Conservation (phyloP, 2,797 vertebrate genomes). For the Sebastes diaconus region DNA sequence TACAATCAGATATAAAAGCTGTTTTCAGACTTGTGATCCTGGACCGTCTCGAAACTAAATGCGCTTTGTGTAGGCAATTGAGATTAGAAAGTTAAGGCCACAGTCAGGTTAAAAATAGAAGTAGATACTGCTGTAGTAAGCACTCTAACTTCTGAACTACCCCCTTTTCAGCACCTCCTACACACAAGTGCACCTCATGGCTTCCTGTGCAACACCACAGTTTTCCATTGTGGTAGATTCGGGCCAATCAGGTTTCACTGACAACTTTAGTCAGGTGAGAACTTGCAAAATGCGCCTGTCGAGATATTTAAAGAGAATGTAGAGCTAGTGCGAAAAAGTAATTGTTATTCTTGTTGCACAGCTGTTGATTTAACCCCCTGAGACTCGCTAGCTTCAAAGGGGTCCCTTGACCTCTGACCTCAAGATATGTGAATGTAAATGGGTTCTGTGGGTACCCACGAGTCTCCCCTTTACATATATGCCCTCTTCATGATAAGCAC, state of each 20-base stretch:
- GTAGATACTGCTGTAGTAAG: constrained; percentile 62
- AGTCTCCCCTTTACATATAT: too few relatives aligned
- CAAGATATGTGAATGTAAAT: too few relatives aligned
- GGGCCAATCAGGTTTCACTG: constrained; percentile 29
- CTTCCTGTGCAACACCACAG: constrained; percentile 80
- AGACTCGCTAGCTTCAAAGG: too few relatives aligned
- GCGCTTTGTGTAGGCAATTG: constrained; percentile 27
- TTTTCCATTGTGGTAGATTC: constrained; percentile 76
- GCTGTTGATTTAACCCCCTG: neutral
- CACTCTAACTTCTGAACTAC: constrained; percentile 72
- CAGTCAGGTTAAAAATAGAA: constrained; percentile 76
- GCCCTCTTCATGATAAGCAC: too few relatives aligned
- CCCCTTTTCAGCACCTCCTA: constrained; percentile 69
- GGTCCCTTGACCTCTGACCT: too few relatives aligned
- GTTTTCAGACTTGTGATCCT: constrained; percentile 10
- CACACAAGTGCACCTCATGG: constrained; percentile 64
- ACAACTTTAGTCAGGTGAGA: constrained; percentile 34
- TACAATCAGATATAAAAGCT: neutral
- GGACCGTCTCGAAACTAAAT: constrained; percentile 10
- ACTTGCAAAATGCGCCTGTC: constrained; percentile 8
- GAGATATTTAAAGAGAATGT: neutral
- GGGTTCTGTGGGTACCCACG: fast-evolving
- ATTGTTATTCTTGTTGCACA: neutral
- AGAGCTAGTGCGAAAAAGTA: neutral
- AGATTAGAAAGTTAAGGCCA: constrained; percentile 54